Evolutionary conservation across 2,888 invertebrate species (phyloP), one percentile per base, ranked within the genome.

Genomic region (Philereme vetulata): DNA sequence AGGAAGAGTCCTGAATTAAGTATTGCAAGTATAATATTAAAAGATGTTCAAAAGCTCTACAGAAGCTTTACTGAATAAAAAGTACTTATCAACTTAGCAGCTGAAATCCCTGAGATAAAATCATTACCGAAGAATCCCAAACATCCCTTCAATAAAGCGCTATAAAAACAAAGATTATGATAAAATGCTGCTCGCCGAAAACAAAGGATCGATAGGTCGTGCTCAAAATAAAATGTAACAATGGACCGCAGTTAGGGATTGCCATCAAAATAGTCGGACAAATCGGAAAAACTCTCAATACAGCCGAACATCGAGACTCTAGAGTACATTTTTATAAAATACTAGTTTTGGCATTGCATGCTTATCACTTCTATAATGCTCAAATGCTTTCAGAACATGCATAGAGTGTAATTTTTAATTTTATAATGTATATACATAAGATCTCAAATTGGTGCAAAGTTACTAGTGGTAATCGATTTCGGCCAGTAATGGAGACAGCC

Each of bases 211-310:
- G 82, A 89, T 89, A 84, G 77, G 76, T 75, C 76, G 75, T 71
- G 80, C 81, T 81, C 70, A 76, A 87, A 87, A 89, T 86, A 88
- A 21, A 87, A 85, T 82, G 81, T 86, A 83, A 88, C 88, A 89
- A 87, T 87, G 80, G 85, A 71, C 76, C 70, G 68, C 55, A 62
- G 55, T 55, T 49, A 59, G 54, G 51, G 51, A 35, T 58, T 62
- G 50, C 65, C 7, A 4, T 6, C 21, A 48, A 7, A 55, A 49
- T 55, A 60, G 56, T 42, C 59, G 62, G 44, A 53, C 44, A 38
- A 38, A 48, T 52, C 9, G 7, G 10, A 51, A 43, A 35, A 43
- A 32, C 36, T 52, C 40, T 35, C n/a, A n/a, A 33, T 5, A 49
- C 46, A 47, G 56, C 38, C 53, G 48, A 49, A 11, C 36, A 10